A percentile compares a stretch with the other conserved stretches of the same genome.
Conservation (phyloP, 2,113 vertebrate genomes). For the Pseudorasbora parva region DNA sequence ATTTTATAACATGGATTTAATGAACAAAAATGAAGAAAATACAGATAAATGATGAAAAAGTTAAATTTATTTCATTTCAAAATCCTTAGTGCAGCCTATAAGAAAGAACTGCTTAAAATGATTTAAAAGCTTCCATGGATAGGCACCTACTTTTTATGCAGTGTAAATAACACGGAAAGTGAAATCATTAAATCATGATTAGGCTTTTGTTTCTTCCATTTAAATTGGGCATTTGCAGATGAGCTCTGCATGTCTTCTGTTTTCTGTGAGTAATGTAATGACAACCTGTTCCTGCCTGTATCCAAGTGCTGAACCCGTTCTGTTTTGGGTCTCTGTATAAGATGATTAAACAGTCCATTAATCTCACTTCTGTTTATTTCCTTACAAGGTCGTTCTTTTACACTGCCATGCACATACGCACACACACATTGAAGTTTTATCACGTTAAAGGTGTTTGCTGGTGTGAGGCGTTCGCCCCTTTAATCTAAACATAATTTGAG, state of each 20-base stretch:
- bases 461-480: not conserved
- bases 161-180: not conserved
- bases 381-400: slow-evolving; percentile 25
- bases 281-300: not conserved
- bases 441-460: slow-evolving; percentile 27
- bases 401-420: not conserved
- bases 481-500: not conserved
- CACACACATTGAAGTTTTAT: slow-evolving; percentile 2
- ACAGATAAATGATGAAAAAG: not conserved
- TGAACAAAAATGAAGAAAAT: not conserved
- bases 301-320: slow-evolving; percentile 12
- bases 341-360: slow-evolving; percentile 7
- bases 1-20: not conserved
- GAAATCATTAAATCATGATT: not conserved
- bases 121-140: not conserved
- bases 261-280: not conserved
- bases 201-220: not conserved
- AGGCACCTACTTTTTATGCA: not conserved
- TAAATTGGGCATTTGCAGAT: not conserved
- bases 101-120: not conserved
- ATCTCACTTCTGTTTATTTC: slow-evolving; percentile 33
- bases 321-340: slow-evolving; percentile 7
- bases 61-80: not conserved
- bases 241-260: not conserved
- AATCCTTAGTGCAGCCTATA: not conserved